Evolutionary conservation across 2,113 vertebrate species (phyloP).

Genomic region (Nannobrachium achirus): DNA sequence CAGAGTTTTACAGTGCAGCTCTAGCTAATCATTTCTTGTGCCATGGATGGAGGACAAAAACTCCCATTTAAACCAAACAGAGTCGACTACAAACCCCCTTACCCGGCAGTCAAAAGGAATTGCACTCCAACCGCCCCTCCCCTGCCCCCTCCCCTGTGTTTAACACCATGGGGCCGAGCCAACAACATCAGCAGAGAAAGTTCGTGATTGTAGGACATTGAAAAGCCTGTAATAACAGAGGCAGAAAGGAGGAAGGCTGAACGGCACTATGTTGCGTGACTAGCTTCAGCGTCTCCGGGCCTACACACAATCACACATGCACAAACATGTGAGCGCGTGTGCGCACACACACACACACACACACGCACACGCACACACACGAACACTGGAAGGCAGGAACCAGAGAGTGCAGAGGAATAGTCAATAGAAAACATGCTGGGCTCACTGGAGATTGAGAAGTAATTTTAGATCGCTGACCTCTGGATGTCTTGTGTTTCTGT

Average conservation of each 20-base stretch:
- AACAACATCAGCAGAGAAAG: constrained; percentile 73
- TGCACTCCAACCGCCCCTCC: constrained; percentile 35
- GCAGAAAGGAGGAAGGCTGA: constrained; percentile 61
- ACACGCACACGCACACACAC: constrained; percentile 29
- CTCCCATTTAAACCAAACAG: constrained; percentile 52
- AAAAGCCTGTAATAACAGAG: constrained; percentile 78
- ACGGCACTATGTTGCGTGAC: constrained; percentile 78
- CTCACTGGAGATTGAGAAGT: constrained; percentile 72
- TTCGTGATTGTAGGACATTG: constrained; percentile 68
- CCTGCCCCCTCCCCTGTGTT: constrained; percentile 31
- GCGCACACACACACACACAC: constrained; percentile 37
- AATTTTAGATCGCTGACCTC: constrained; percentile 78
- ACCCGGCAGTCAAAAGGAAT: constrained; percentile 42
- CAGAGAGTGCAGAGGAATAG: constrained; percentile 73
- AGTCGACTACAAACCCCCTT: constrained; percentile 41
- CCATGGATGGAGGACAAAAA: constrained; percentile 47
- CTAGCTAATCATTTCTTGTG: constrained; percentile 41
- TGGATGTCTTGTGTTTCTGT: constrained; percentile 72
- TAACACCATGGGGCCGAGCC: constrained; percentile 64
- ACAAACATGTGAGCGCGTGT: constrained; percentile 68
- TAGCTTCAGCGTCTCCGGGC: constrained; percentile 80
- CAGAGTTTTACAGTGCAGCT: too few relatives aligned
- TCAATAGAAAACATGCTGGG: constrained; percentile 82
- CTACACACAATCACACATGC: constrained; percentile 36
- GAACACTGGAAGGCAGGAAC: constrained; percentile 78